Evolutionary conservation across 2,113 vertebrate genomes (phyloP).

Genomic region (Montifringilla adamsi): DNA sequence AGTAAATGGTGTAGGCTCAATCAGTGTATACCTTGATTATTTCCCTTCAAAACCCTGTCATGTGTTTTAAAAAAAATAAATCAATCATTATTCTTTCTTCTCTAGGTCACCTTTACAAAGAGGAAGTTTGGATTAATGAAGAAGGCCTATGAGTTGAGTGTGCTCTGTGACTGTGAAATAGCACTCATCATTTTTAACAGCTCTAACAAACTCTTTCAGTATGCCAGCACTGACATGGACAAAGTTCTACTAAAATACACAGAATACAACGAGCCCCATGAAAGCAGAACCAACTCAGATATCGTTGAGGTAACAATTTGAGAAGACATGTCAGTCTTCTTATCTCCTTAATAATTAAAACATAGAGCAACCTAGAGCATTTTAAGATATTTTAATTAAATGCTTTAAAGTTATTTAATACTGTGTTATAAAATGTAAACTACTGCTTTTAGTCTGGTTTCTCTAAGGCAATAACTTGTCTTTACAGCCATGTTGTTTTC

Average conservation of each 20-base stretch:
- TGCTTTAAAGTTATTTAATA: not conserved
- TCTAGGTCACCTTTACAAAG: conserved; percentile 98
- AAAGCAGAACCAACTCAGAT: conserved; percentile 99
- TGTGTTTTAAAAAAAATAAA: not conserved
- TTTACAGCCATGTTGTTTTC: conserved; percentile 14
- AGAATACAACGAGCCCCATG: conserved; percentile 98
- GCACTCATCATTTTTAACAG: conserved; percentile 99
- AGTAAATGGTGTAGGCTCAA: not conserved
- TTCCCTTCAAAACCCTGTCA: not conserved
- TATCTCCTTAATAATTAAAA: not conserved
- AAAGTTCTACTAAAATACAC: conserved; percentile 99
- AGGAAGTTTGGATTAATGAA: conserved; percentile 99
- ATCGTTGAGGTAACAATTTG: conserved; percentile 94
- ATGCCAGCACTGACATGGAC: conserved; percentile 99
- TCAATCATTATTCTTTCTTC: conserved; percentile 14
- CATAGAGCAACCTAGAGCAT: not conserved
- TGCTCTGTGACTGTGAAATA: conserved; percentile 99
- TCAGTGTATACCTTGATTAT: not conserved
- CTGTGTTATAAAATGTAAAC: not conserved
- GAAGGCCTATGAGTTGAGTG: conserved; percentile 98
- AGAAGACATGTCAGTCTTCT: not conserved
- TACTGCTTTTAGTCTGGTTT: not conserved
- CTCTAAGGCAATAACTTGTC: not conserved
- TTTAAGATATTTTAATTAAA: not conserved
- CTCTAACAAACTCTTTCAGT: conserved; percentile 99